Evolutionary conservation across 2,797 vertebrate genomes (phyloP), one percentile per base, ranked within the genome.

Genomic region (Enteromius treurensis): DNA sequence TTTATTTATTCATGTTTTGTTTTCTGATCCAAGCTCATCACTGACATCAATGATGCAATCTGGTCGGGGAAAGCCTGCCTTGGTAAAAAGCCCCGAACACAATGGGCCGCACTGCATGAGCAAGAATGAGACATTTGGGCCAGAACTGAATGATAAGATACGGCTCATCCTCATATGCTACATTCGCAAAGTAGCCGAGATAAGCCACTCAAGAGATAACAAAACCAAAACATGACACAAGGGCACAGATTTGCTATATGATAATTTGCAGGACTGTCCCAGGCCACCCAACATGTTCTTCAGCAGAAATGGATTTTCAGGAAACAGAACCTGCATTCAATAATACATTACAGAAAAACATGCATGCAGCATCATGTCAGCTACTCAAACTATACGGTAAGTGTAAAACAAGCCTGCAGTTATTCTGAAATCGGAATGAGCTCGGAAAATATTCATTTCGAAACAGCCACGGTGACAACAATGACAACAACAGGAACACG

Each of bases 401-500:
- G 37, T 45, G 49, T 21, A 70, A 65, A 42, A 45, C 17, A 5
- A 62, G 26, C 40, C 40, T 34, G 64, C 23, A 60, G 49, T 73
- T 51, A 64, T 62, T 79, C 69, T n/a, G 80, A 81, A 77, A 64
- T 79, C 64, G 11, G 17, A 77, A 58, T 78, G 69, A 74, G 34
- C 77, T 60, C 9, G 51, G 58, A 55, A 85, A 85, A 79, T 51
- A 47, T 68, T 82, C 17, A 81, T 85, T 83, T 79, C 76, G 84
- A 85, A 85, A 86, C 82, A 47, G 80, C 87, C 60, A 68, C 65
- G 60, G 88, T 90, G 91, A 91, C 90, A 89, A 74, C 87, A 90
- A 77, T 51, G 79, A 84, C 83, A 85, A 86, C 88, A 90, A 90
- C 91, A 91, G 92, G 91, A 94, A 93, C 87, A 88, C 87, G 86